Percentiles rank a stretch among this genome's conserved stretches.
phyloP scores from a whole-genome alignment of 2,888 invertebrate genomes.

The Bruchidius siliquastri region DNA sequence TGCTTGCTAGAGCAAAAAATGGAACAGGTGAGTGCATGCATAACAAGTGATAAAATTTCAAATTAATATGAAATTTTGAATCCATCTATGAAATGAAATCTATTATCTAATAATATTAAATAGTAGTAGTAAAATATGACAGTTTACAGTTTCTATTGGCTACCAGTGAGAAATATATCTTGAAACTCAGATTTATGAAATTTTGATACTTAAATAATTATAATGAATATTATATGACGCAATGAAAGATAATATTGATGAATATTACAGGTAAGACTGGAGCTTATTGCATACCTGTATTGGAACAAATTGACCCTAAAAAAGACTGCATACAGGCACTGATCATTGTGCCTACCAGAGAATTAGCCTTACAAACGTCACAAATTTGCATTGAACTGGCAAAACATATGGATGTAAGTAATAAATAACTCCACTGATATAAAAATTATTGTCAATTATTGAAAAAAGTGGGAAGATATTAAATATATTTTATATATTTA shows the following conservation, averaged over 20 bases:
- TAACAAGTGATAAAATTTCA: slow-evolving; percentile 1
- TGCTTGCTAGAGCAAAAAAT: slow-evolving; percentile 98
- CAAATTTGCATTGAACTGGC: slow-evolving; percentile 99
- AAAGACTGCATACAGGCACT: slow-evolving; percentile 95
- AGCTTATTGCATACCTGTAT: slow-evolving; percentile 96
- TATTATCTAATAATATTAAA: no score
- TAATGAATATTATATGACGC: background rate
- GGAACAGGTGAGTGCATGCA: slow-evolving; percentile 68
- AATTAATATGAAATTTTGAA: no score
- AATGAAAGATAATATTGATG: no score
- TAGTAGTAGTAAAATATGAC: no score
- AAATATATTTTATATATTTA: slow-evolving; percentile 3
- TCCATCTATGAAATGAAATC: no score
- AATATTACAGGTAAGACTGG: slow-evolving; percentile 76
- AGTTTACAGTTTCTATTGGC: no score
- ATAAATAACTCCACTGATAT: background rate
- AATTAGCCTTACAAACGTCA: slow-evolving; percentile 97
- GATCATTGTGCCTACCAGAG: slow-evolving; percentile 97
- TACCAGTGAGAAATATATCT: no score
- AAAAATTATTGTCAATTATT: no score
- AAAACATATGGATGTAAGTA: slow-evolving; percentile 76
- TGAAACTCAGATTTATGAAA: no score
- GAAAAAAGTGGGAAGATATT: background rate
- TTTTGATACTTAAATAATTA: background rate
- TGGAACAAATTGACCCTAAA: slow-evolving; percentile 89